A percentile compares a stretch with the other conserved stretches of the same genome.
Conservation (phyloP, 2,113 vertebrate genomes). For the Neolamprologus longior region DNA sequence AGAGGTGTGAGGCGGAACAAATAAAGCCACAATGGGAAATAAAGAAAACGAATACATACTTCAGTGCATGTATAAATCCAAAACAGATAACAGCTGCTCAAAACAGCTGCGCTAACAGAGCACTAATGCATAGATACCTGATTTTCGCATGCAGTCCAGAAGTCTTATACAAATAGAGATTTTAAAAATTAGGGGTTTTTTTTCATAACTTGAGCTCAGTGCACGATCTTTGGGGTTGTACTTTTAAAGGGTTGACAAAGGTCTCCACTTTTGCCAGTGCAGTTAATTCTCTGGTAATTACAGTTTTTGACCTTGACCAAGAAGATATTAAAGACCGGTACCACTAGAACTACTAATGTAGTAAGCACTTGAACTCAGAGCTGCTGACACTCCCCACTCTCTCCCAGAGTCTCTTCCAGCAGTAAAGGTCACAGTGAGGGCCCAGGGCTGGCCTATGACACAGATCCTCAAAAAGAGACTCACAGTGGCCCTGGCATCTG, state of each 20-base stretch:
- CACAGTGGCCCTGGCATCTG: slow-evolving; percentile 70
- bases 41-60: background rate
- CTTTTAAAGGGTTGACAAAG: background rate
- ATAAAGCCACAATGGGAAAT: background rate
- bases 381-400: slow-evolving; percentile 23
- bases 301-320: slow-evolving; percentile 15
- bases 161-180: background rate
- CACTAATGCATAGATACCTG: background rate
- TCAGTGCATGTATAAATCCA: slow-evolving; percentile 4
- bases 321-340: background rate
- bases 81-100: slow-evolving; percentile 8
- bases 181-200: background rate
- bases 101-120: background rate
- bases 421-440: slow-evolving; percentile 67
- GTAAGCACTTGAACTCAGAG: slow-evolving; percentile 32
- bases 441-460: slow-evolving; percentile 64
- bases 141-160: background rate
- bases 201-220: background rate
- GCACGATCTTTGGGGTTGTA: background rate
- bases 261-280: background rate
- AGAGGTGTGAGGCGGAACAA: background rate
- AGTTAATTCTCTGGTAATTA: background rate
- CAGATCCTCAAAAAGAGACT: slow-evolving; percentile 63
- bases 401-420: slow-evolving; percentile 47
- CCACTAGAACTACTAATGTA: background rate